phyloP scores from a whole-genome alignment of 2,888 invertebrate genomes.

The Ichneumoninae sp. region DNA sequence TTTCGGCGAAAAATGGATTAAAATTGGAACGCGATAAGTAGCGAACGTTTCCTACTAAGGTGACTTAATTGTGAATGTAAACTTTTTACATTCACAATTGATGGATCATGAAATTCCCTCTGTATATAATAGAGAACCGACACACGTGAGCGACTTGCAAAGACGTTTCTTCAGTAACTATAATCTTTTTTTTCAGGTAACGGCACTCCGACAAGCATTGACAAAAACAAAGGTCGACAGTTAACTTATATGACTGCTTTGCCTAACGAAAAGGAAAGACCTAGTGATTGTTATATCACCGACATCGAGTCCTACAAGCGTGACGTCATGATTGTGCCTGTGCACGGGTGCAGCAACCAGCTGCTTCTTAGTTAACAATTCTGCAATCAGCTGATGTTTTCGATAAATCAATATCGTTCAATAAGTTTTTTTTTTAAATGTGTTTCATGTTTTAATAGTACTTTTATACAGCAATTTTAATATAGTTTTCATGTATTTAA shows the following conservation, averaged over 20 bases:
- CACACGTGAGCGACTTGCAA: not conserved
- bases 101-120: not conserved
- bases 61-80: no score
- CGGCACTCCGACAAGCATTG: not conserved
- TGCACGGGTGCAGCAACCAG: not conserved
- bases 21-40: no score
- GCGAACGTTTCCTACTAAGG: no score
- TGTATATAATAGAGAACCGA: not conserved
- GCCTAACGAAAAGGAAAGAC: not conserved
- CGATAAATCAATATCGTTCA: not conserved
- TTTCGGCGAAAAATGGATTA: no score
- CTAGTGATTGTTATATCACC: not conserved
- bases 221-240: not conserved
- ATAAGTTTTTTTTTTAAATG: no score
- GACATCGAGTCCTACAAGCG: constrained; percentile 6
- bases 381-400: not conserved
- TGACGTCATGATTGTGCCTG: not conserved
- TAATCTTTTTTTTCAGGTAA: not conserved
- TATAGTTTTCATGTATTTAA: no score
- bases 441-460: no score
- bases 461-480: no score
- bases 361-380: not conserved
- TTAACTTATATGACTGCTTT: not conserved
- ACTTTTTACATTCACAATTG: no score
- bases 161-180: not conserved